phyloP scores from a whole-genome alignment of 2,113 vertebrate genomes.

The Gymnobelideus leadbeateri region DNA sequence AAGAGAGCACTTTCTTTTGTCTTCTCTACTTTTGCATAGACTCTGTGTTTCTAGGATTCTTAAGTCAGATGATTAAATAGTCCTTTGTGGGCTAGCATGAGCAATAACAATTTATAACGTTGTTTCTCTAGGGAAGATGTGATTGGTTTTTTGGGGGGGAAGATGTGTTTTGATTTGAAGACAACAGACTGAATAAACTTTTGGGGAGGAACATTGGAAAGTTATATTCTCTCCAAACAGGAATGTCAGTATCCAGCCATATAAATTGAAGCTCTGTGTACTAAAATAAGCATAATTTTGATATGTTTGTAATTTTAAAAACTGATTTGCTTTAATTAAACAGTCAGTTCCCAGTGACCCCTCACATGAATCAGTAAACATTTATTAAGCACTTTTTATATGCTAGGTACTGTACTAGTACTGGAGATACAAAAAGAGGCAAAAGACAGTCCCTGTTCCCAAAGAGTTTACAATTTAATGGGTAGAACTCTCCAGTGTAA shows the following conservation, averaged over 20 bases:
- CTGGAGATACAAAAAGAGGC: background rate
- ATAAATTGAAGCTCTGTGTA: background rate
- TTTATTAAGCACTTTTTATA: background rate
- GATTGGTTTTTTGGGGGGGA: background rate
- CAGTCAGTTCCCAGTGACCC: background rate
- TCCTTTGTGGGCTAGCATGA: background rate
- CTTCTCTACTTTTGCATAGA: background rate
- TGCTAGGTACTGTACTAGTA: background rate
- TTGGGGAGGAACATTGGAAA: background rate
- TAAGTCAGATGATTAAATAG: background rate
- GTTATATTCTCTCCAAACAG: background rate
- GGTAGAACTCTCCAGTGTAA: background rate
- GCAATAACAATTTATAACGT: background rate
- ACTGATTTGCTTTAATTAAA: background rate
- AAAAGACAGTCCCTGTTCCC: background rate
- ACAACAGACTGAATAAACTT: background rate
- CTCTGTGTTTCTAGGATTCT: background rate
- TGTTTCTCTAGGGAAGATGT: background rate
- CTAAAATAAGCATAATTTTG: background rate
- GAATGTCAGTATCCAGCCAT: background rate
- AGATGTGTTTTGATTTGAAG: background rate
- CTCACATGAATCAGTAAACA: background rate
- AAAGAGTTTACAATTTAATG: background rate
- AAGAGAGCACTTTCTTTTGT: background rate
- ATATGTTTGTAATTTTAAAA: background rate